Percentiles rank a stretch among this genome's conserved stretches.
These are phyloP conservation scores for Aspidapion aeneum DNA, from an alignment of 2,888 invertebrate species.

Conservation along the genomic window DNA sequence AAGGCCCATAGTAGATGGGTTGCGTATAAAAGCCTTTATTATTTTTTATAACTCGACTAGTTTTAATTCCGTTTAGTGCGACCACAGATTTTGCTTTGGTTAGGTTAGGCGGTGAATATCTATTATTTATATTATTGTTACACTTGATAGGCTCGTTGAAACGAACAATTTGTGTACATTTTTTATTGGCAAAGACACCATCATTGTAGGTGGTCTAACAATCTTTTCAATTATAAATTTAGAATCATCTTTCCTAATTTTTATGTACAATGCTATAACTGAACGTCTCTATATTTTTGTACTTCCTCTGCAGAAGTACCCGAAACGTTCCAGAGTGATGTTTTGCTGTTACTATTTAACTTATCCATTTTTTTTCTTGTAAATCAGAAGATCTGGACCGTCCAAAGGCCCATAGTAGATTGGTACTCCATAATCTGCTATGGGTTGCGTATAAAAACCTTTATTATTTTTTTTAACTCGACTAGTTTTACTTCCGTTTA, in stretches of 20 bases:
- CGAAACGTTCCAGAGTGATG: slow-evolving; percentile 46
- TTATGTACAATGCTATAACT: slow-evolving; percentile 35
- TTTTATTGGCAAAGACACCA: no score
- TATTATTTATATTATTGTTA: slow-evolving; percentile 18
- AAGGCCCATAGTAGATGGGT: slow-evolving; percentile 47
- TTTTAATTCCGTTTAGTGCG: slow-evolving; percentile 35
- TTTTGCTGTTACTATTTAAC: slow-evolving; percentile 37
- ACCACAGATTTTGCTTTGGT: slow-evolving; percentile 44
- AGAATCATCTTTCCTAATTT: no score
- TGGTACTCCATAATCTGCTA: slow-evolving; percentile 46
- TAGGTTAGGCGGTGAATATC: slow-evolving; percentile 25
- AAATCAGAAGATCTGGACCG: slow-evolving; percentile 47
- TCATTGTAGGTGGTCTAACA: no score
- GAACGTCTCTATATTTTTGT: slow-evolving; percentile 48
- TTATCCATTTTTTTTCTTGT: slow-evolving; percentile 46
- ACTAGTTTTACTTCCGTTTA: slow-evolving; percentile 33
- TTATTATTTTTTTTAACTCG: slow-evolving; percentile 44
- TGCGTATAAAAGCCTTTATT: slow-evolving; percentile 46
- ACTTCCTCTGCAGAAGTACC: slow-evolving; percentile 48
- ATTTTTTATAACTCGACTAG: slow-evolving; percentile 42
- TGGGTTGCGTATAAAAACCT: slow-evolving; percentile 46
- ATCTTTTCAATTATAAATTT: no score
- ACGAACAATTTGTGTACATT: no score
- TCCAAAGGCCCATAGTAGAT: slow-evolving; percentile 48
- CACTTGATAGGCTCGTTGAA: slow-evolving; percentile 11